A percentile compares a stretch with the other conserved stretches of the same genome.
Conservation (phyloP, 1,140 invertebrate species). For the Pemphigus obesinymphae region DNA sequence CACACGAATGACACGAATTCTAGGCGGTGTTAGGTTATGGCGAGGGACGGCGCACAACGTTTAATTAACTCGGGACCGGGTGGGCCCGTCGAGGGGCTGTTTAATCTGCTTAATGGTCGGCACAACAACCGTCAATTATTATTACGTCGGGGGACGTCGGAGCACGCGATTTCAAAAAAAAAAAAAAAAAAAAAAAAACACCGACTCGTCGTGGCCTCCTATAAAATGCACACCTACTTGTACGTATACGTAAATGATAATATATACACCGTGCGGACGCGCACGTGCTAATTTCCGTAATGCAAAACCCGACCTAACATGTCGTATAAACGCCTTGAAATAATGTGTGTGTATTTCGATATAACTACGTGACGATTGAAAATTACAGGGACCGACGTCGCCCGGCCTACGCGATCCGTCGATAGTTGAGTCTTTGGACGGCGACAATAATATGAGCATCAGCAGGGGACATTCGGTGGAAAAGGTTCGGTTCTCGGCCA, state of each 20-base stretch:
- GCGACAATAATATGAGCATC: conserved; percentile 30
- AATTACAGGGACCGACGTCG: not conserved
- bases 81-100: not conserved
- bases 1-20: conserved; percentile 19
- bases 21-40: not conserved
- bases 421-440: not conserved
- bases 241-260: too few relatives aligned
- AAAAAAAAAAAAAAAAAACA: too few relatives aligned
- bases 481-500: conserved; percentile 19
- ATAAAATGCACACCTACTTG: not conserved
- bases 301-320: too few relatives aligned
- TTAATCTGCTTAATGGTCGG: conserved; percentile 38
- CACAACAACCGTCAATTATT: conserved; percentile 34
- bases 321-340: not conserved
- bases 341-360: not conserved
- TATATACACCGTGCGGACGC: not conserved
- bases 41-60: not conserved
- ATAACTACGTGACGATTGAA: not conserved
- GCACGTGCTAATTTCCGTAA: not conserved
- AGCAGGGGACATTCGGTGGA: conserved; percentile 26
- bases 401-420: not conserved
- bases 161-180: conserved; percentile 16
- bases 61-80: conserved; percentile 7
- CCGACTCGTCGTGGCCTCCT: not conserved
- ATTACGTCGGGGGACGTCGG: not conserved